Conservation (phyloP, 2,888 invertebrate genomes). For the Agapostemon virescens region DNA sequence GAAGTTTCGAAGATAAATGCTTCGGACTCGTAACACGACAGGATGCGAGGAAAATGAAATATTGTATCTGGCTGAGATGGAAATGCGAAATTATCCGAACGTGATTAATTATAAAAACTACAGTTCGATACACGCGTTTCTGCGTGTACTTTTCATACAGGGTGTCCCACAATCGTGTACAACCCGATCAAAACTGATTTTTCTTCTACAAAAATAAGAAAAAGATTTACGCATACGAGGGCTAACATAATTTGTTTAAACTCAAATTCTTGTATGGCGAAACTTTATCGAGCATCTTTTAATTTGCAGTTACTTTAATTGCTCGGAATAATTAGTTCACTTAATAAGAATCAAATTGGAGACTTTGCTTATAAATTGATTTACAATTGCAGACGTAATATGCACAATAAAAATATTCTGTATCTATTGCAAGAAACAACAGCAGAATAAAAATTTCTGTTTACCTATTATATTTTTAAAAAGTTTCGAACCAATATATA, state of each 20-base stretch:
- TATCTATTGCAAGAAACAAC: no score
- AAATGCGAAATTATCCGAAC: neutral
- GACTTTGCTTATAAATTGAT: no score
- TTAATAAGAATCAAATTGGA: no score
- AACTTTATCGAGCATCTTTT: no score
- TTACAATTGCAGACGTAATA: no score
- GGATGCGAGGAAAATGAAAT: neutral
- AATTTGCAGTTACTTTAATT: no score
- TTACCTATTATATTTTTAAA: no score
- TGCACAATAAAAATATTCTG: no score
- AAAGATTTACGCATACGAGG: no score
- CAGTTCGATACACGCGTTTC: neutral
- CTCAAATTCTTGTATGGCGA: neutral
- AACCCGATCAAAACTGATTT: neutral
- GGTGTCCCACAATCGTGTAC: neutral
- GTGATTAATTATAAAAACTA: slow-evolving; percentile 9
- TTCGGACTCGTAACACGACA: neutral
- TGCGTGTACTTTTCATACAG: neutral
- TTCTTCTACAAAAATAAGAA: neutral
- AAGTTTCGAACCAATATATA: no score
- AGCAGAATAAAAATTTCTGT: no score
- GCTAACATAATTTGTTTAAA: neutral
- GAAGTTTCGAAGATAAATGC: slow-evolving; percentile 24
- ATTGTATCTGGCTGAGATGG: neutral
- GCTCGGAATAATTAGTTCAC: no score